Percentiles rank a stretch among this genome's conserved stretches.
Evolutionary conservation across 2,888 invertebrate genomes (phyloP).

Genomic region (Eristalinus aeneus): DNA sequence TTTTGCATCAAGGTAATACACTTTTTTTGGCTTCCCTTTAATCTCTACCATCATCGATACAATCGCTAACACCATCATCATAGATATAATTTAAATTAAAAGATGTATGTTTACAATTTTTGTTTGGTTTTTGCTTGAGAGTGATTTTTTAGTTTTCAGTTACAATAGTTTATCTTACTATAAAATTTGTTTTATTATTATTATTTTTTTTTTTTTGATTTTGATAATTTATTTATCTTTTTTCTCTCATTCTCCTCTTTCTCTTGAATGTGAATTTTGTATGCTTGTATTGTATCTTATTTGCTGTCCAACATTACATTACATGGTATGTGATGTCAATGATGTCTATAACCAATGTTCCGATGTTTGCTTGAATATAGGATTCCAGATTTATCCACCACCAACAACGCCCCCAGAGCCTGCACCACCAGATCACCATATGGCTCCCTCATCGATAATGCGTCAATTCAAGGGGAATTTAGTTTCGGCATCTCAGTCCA

Average conservation of each 20-base stretch:
- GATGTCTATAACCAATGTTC: conserved; percentile 70
- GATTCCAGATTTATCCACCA: conserved; percentile 91
- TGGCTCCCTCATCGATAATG: conserved; percentile 82
- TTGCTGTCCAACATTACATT: conserved; percentile 70
- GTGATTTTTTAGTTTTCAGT: conserved; percentile 49
- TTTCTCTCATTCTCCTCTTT: conserved; percentile 64
- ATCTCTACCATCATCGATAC: conserved; percentile 61
- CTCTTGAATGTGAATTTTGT: conserved; percentile 69
- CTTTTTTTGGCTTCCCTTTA: conserved; percentile 38
- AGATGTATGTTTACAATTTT: conserved; percentile 39
- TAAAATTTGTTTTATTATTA: conserved; percentile 25
- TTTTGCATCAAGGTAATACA: conserved; percentile 82
- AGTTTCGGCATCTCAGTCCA: conserved; percentile 83
- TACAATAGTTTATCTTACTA: conserved; percentile 27
- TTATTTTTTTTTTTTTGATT: conserved; percentile 18
- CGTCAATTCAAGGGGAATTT: conserved; percentile 82
- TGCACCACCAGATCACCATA: conserved; percentile 89
- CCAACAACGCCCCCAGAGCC: conserved; percentile 93
- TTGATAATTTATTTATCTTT: conserved; percentile 20
- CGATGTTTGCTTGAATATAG: conserved; percentile 79
- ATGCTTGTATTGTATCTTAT: conserved; percentile 69
- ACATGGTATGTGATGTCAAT: conserved; percentile 69
- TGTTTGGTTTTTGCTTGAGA: conserved; percentile 50
- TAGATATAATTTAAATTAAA: conserved; percentile 32
- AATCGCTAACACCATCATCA: conserved; percentile 55